Evolutionary conservation across 2,113 vertebrate genomes (phyloP).

Genomic region (Thomomys bottae): DNA sequence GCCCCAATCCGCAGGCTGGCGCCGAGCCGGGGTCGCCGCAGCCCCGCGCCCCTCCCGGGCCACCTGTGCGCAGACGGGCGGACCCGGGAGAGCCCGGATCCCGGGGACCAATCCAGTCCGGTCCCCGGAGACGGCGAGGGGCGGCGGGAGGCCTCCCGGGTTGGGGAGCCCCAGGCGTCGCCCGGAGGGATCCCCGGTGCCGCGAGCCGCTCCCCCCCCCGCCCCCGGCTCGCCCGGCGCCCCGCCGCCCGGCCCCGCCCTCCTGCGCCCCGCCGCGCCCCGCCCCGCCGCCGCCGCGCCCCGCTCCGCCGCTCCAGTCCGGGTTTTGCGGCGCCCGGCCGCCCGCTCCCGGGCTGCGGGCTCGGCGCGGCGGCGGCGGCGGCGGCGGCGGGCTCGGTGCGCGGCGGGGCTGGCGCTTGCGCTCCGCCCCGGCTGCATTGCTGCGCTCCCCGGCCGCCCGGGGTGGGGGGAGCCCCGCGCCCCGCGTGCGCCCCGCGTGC

Average conservation of each 20-base stretch:
- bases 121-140: conserved; percentile 59
- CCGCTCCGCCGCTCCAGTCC: conserved; percentile 77
- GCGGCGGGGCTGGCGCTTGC: conserved; percentile 61
- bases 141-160: conserved; percentile 60
- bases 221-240: too few relatives aligned
- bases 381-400: conserved; percentile 67
- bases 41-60: conserved; percentile 71
- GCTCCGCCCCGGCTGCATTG: conserved; percentile 82
- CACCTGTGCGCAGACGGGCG: conserved; percentile 72
- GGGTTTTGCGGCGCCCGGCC: conserved; percentile 79
- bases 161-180: conserved; percentile 53
- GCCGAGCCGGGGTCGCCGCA: conserved; percentile 64
- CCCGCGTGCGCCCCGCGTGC: conserved; percentile 67
- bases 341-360: conserved; percentile 70
- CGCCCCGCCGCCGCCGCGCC: conserved; percentile 64
- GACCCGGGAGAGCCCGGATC: conserved; percentile 62
- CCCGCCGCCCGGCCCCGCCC: conserved; percentile 19
- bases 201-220: conserved; percentile 26
- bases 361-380: conserved; percentile 69
- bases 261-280: conserved; percentile 63
- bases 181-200: conserved; percentile 64
- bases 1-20: conserved; percentile 55
- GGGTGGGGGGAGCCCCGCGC: conserved; percentile 78
- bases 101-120: conserved; percentile 53
- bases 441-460: conserved; percentile 77